Conservation (phyloP, 2,113 vertebrate species). For the Tyrannus savana region DNA sequence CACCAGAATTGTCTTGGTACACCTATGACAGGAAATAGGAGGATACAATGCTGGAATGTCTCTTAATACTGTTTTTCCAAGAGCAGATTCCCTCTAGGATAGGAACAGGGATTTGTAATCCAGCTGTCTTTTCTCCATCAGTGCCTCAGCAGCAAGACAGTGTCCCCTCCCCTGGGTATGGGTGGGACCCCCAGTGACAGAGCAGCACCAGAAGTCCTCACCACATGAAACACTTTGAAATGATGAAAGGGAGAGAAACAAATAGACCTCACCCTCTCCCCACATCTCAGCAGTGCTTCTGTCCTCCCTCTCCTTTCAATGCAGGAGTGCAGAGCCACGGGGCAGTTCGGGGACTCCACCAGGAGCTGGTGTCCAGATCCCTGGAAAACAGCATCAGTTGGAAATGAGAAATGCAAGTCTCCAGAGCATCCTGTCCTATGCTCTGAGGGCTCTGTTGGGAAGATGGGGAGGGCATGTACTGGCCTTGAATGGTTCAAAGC, state of each 20-base stretch:
- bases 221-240: fast-evolving
- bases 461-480: not conserved
- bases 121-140: not conserved
- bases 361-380: too few relatives aligned
- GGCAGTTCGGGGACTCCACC: not conserved
- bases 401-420: too few relatives aligned
- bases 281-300: not conserved
- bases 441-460: not conserved
- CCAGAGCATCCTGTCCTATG: fast-evolving
- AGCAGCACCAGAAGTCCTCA: not conserved
- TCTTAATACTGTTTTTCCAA: not conserved
- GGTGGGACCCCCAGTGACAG: too few relatives aligned
- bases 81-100: not conserved
- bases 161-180: fast-evolving
- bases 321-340: too few relatives aligned
- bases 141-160: fast-evolving
- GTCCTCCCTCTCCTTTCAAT: too few relatives aligned
- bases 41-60: not conserved
- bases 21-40: not conserved
- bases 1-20: not conserved
- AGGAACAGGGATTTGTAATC: not conserved
- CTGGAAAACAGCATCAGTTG: fast-evolving
- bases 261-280: too few relatives aligned
- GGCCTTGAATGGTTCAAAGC: not conserved
- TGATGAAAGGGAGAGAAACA: not conserved